A percentile compares a stretch with the other conserved stretches of the same genome.
Conservation (phyloP, 1,140 invertebrate species). For the Drosophila leontia region DNA sequence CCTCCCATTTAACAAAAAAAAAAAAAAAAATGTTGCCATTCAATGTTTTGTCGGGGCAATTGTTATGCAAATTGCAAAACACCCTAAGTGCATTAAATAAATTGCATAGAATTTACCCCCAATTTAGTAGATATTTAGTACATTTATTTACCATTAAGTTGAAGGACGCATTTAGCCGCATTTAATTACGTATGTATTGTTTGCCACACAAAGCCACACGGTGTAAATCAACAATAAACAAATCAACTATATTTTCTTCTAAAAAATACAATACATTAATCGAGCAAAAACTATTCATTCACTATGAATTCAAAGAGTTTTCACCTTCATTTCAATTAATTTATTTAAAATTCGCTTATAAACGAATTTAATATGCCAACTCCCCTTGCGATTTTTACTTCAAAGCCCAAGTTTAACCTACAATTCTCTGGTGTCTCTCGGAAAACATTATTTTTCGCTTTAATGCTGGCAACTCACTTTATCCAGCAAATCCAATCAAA, state of each 20-base stretch:
- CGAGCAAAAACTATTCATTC: background rate
- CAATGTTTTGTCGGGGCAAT: constrained; percentile 8
- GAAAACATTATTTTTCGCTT: constrained; percentile 17
- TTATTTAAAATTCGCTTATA: background rate
- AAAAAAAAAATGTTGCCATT: background rate
- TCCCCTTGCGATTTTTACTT: constrained; percentile 17
- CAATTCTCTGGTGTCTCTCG: background rate
- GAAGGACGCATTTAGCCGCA: background rate
- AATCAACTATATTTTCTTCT: background rate
- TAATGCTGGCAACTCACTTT: constrained; percentile 3
- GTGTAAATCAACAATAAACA: background rate
- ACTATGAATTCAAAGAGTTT: background rate
- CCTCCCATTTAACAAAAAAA: no score
- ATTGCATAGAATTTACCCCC: constrained; percentile 2
- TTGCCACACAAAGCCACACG: background rate
- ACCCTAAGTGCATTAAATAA: constrained; percentile 22
- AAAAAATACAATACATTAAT: background rate
- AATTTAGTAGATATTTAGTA: background rate
- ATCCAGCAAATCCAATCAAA: constrained; percentile 8
- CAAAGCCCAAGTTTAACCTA: constrained; percentile 22
- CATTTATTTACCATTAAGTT: constrained; percentile 15
- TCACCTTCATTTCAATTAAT: background rate
- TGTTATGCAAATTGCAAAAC: constrained; percentile 29
- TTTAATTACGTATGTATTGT: constrained; percentile 3
- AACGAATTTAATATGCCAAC: background rate